These are phyloP conservation scores for Atrina japonica DNA, from an alignment of 2,888 invertebrate species.

Conservation along the genomic window DNA sequence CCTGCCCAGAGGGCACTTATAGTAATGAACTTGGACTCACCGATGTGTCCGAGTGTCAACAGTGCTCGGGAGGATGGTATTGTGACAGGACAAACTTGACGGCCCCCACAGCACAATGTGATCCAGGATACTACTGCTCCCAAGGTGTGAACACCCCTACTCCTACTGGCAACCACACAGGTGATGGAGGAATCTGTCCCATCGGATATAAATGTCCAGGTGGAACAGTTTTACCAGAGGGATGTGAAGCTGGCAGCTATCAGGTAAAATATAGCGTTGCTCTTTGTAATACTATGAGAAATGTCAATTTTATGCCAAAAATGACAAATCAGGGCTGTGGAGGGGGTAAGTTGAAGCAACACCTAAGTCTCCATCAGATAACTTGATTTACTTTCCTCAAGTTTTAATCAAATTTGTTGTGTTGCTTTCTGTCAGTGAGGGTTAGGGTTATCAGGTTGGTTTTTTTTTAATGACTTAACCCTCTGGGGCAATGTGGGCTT, in stretches of 20 bases:
- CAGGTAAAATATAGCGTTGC: constrained; percentile 72
- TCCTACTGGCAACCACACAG: constrained; percentile 75
- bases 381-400: too few species aligned
- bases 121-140: constrained; percentile 76
- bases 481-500: too few species aligned
- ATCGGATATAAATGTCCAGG: constrained; percentile 72
- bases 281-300: background rate
- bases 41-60: constrained; percentile 61
- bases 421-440: too few species aligned
- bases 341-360: too few species aligned
- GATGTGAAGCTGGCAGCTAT: constrained; percentile 75
- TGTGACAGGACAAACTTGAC: constrained; percentile 75
- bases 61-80: constrained; percentile 71
- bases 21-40: constrained; percentile 73
- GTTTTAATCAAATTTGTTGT: too few species aligned
- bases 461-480: too few species aligned
- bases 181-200: constrained; percentile 77
- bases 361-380: too few species aligned
- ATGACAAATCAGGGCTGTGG: too few species aligned
- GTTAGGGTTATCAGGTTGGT: too few species aligned
- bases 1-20: constrained; percentile 76
- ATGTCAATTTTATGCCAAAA: too few species aligned
- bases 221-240: constrained; percentile 65
- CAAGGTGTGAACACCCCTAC: constrained; percentile 72
- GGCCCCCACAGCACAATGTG: constrained; percentile 69